Conservation (phyloP, 2,797 vertebrate species). For the Lutjanus argentimaculatus region DNA sequence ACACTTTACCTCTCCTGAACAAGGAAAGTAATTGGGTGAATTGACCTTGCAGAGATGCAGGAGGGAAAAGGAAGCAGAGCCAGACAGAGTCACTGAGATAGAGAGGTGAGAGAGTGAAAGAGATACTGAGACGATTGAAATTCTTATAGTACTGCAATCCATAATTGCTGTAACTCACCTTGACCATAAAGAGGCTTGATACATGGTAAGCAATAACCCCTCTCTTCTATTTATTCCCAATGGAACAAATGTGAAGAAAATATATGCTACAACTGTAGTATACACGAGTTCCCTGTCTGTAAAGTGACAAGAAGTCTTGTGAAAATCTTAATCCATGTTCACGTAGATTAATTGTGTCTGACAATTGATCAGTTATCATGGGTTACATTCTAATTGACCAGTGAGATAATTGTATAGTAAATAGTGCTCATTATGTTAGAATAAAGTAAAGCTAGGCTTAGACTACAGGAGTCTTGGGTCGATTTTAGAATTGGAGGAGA, state of each 20-base stretch:
- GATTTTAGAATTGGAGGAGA: too few relatives aligned
- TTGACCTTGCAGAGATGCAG: constrained; percentile 53
- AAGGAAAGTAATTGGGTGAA: constrained; percentile 53
- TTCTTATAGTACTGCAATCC: neutral
- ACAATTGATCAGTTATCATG: too few relatives aligned
- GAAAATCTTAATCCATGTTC: neutral
- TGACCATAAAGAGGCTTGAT: neutral
- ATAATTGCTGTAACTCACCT: constrained; percentile 3
- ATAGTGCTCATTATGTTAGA: neutral
- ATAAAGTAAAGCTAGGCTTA: neutral
- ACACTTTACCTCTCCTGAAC: constrained; percentile 44
- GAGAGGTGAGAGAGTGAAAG: constrained; percentile 5
- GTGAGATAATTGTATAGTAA: neutral
- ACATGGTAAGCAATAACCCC: neutral
- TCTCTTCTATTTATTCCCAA: neutral
- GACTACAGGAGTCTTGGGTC: too few relatives aligned
- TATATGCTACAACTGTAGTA: neutral
- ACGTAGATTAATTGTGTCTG: too few relatives aligned
- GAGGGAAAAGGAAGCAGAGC: constrained; percentile 15
- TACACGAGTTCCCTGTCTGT: neutral
- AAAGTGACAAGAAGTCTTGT: neutral
- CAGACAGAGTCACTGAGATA: neutral
- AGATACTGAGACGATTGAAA: constrained; percentile 1
- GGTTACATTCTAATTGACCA: too few relatives aligned
- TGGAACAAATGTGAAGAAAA: neutral